Evolutionary conservation across 2,888 invertebrate species (phyloP).

Genomic region (Agrotis clavis): DNA sequence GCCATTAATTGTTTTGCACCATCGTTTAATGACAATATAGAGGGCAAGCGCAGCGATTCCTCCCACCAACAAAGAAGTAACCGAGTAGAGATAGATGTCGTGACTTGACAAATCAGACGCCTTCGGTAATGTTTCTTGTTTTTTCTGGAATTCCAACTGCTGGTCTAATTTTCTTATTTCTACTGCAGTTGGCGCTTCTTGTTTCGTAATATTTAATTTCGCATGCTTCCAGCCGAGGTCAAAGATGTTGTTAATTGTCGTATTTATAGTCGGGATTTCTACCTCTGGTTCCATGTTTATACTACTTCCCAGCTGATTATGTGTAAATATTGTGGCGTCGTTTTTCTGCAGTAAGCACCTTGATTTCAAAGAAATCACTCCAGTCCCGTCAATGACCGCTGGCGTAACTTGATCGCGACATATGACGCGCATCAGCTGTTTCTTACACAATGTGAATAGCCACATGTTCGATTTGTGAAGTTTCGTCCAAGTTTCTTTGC

Average conservation of each 20-base stretch:
- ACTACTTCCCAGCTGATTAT: too few species aligned
- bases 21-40: not conserved
- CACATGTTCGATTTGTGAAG: too few species aligned
- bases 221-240: not conserved
- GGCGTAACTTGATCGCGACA: too few species aligned
- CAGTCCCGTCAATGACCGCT: too few species aligned
- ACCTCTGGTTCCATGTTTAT: too few species aligned
- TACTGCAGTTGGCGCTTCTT: not conserved
- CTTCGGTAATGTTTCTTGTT: not conserved
- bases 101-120: not conserved
- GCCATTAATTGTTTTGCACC: not conserved
- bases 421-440: too few species aligned
- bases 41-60: not conserved
- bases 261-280: too few species aligned
- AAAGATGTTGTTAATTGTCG: not conserved
- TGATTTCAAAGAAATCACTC: too few species aligned
- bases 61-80: slow-evolving; percentile 1
- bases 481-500: too few species aligned
- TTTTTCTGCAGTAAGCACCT: too few species aligned
- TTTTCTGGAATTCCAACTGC: not conserved
- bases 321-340: too few species aligned
- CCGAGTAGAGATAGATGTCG: slow-evolving; percentile 2
- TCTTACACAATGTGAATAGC: too few species aligned
- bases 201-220: not conserved
- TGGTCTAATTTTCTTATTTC: not conserved